phyloP scores from a whole-genome alignment of 2,888 invertebrate species.

The Polylopha cassiicola region DNA sequence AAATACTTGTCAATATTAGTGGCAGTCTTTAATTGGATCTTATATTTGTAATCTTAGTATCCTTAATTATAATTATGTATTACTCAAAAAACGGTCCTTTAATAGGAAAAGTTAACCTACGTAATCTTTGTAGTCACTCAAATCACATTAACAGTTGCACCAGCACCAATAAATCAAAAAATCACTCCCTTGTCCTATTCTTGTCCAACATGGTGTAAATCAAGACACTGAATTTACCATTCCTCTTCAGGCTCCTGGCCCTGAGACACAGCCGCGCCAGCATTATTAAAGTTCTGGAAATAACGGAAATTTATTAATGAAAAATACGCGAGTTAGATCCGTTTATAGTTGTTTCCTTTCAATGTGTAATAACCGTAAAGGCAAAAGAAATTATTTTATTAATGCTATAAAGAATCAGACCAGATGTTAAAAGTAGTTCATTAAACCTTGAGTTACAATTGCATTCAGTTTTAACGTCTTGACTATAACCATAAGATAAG shows the following conservation, averaged over 20 bases:
- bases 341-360: no score
- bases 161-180: conserved; percentile 43
- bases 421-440: not conserved
- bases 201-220: conserved; percentile 25
- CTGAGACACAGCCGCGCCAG: conserved; percentile 37
- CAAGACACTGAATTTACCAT: conserved; percentile 63
- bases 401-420: conserved; percentile 15
- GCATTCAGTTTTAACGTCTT: no score
- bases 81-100: conserved; percentile 1
- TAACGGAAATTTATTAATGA: no score
- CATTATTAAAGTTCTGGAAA: conserved; percentile 58
- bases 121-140: conserved; percentile 5
- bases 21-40: conserved; percentile 36
- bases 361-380: no score
- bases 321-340: no score
- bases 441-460: conserved; percentile 19
- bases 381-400: conserved; percentile 11
- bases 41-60: conserved; percentile 8
- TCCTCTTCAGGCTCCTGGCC: conserved; percentile 73
- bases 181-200: conserved; percentile 21
- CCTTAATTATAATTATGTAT: conserved; percentile 3
- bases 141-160: conserved; percentile 36
- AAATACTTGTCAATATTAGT: conserved; percentile 43
- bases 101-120: not conserved
- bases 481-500: no score